These are phyloP conservation scores for Arizona elegans DNA, from an alignment of 2,113 vertebrate species.

Conservation along the genomic window DNA sequence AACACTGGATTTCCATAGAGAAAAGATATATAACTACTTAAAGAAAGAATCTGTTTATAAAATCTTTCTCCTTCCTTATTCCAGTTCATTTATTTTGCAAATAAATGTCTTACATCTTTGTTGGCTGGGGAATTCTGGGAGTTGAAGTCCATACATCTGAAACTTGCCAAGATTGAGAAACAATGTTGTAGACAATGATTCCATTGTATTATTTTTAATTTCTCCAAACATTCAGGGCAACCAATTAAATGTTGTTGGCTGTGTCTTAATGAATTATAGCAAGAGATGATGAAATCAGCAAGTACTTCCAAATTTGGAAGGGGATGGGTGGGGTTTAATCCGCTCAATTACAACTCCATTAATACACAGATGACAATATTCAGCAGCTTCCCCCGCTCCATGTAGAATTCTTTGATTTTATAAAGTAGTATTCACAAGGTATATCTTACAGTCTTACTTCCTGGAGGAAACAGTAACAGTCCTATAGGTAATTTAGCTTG, in stretches of 20 bases:
- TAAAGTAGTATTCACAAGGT: background rate
- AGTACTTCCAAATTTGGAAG: background rate
- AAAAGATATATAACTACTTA: background rate
- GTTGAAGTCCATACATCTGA: background rate
- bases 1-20: background rate
- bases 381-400: background rate
- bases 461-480: background rate
- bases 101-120: background rate
- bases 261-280: background rate
- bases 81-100: background rate
- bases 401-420: background rate
- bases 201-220: background rate
- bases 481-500: background rate
- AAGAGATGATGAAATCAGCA: background rate
- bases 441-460: background rate
- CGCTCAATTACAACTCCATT: background rate
- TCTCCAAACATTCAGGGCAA: background rate
- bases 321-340: background rate
- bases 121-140: background rate
- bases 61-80: background rate
- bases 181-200: background rate
- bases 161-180: background rate
- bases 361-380: background rate
- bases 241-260: background rate
- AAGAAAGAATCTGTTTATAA: conserved; percentile 6